A percentile compares a stretch with the other conserved stretches of the same genome.
phyloP scores from a whole-genome alignment of 2,888 invertebrate species.

The Octodonta nipae region DNA sequence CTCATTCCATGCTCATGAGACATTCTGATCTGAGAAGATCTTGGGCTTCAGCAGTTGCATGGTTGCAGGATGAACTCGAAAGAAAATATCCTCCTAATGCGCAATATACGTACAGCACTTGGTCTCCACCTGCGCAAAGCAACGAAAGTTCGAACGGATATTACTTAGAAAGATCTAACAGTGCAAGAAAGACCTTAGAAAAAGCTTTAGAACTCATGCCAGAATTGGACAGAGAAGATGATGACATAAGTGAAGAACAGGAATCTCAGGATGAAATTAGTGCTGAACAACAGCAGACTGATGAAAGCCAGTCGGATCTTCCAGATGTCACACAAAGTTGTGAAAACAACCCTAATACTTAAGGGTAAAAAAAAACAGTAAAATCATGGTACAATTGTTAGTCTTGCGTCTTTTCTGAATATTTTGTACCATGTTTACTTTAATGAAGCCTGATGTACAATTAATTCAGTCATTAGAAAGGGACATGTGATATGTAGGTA shows the following conservation, averaged over 20 bases:
- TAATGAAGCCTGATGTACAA: slow-evolving; percentile 13
- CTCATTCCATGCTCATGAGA: slow-evolving; percentile 62
- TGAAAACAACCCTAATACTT: slow-evolving; percentile 20
- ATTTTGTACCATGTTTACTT: slow-evolving; percentile 13
- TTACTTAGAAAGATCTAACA: slow-evolving; percentile 85
- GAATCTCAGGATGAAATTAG: slow-evolving; percentile 27
- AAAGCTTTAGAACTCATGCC: slow-evolving; percentile 64
- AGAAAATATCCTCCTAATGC: slow-evolving; percentile 50
- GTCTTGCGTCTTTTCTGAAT: too few relatives aligned
- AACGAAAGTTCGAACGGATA: slow-evolving; percentile 92
- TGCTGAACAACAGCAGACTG: slow-evolving; percentile 13
- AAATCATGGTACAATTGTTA: too few relatives aligned
- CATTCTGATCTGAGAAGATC: slow-evolving; percentile 67
- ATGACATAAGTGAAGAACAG: slow-evolving; percentile 30
- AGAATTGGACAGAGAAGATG: slow-evolving; percentile 42
- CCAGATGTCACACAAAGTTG: slow-evolving; percentile 29
- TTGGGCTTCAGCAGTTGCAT: slow-evolving; percentile 80
- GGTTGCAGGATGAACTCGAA: slow-evolving; percentile 91
- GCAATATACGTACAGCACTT: slow-evolving; percentile 77
- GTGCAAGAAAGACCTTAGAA: slow-evolving; percentile 77
- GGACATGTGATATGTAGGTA: slow-evolving; percentile 36
- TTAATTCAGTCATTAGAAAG: slow-evolving; percentile 17
- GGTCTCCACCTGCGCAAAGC: slow-evolving; percentile 89
- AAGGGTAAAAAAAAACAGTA: slow-evolving; percentile 7
- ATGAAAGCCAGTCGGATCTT: slow-evolving; percentile 20